Percentiles rank a stretch among this genome's conserved stretches.
These are phyloP conservation scores for Andrena dorsata DNA, from an alignment of 2,888 invertebrate genomes.

Conservation along the genomic window DNA sequence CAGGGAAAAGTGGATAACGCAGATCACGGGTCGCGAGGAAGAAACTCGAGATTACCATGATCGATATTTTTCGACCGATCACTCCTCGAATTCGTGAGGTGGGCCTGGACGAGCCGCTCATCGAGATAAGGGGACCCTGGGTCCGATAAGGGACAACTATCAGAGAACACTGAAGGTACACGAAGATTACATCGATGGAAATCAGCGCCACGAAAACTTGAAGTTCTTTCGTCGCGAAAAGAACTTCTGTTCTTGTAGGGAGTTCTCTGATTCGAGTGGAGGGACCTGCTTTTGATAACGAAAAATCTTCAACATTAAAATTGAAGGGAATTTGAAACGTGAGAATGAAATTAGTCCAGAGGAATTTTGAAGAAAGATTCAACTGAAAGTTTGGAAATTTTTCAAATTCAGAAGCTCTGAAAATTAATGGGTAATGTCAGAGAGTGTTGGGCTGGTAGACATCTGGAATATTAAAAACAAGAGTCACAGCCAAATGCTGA, in stretches of 20 bases:
- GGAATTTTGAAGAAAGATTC: background rate
- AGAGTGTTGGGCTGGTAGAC: too few relatives aligned
- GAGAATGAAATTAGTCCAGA: too few relatives aligned
- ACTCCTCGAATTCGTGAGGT: constrained; percentile 39
- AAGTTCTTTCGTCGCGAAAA: background rate
- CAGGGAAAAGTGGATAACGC: background rate
- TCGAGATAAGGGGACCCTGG: constrained; percentile 43
- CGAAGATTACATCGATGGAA: constrained; percentile 3
- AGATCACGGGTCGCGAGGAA: background rate
- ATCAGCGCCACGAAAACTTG: background rate
- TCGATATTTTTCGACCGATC: constrained; percentile 27
- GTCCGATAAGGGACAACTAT: constrained; percentile 44
- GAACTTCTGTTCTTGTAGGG: background rate
- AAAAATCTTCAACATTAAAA: too few relatives aligned
- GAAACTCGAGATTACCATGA: constrained; percentile 16
- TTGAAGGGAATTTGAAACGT: too few relatives aligned
- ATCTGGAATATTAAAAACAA: background rate
- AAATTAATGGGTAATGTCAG: background rate
- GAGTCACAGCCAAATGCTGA: too few relatives aligned
- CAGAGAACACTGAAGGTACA: background rate
- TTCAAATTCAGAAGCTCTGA: background rate
- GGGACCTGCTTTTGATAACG: background rate
- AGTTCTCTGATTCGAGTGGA: background rate
- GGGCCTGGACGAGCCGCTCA: constrained; percentile 31
- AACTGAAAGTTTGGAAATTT: background rate